These are phyloP conservation scores for Napeogenes inachia DNA, from an alignment of 2,888 invertebrate species.

Conservation along the genomic window DNA sequence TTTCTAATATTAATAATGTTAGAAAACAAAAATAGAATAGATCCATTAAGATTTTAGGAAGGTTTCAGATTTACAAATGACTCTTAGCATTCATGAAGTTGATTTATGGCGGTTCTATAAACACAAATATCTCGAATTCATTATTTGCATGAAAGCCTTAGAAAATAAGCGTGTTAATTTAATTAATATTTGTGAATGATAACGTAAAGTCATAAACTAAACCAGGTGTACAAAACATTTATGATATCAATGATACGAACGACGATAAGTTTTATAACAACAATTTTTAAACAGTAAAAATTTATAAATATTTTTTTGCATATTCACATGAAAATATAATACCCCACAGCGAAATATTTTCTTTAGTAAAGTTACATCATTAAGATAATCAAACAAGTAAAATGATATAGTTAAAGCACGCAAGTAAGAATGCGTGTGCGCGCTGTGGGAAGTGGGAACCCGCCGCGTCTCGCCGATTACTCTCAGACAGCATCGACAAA, in stretches of 20 bases:
- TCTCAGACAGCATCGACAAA: constrained; percentile 41
- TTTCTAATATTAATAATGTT: constrained; percentile 19
- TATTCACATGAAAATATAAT: too few species aligned
- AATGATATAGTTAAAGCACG: too few species aligned
- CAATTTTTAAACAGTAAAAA: too few species aligned
- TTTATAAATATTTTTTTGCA: too few species aligned
- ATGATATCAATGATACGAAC: constrained; percentile 39
- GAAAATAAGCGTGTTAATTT: constrained; percentile 27
- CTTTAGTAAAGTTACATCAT: too few species aligned
- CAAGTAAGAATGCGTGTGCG: constrained; percentile 42
- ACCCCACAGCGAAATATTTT: too few species aligned
- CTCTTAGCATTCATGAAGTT: constrained; percentile 9
- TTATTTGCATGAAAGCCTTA: constrained; percentile 35
- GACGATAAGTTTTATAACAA: constrained; percentile 30
- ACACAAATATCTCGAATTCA: constrained; percentile 35
- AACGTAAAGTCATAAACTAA: constrained; percentile 37
- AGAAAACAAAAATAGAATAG: constrained; percentile 9
- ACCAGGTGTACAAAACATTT: constrained; percentile 47
- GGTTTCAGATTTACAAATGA: neutral
- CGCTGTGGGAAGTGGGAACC: constrained; percentile 41
- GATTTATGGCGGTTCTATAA: constrained; percentile 20
- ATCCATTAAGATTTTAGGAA: constrained; percentile 10
- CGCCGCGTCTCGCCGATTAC: constrained; percentile 52
- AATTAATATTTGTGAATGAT: constrained; percentile 21
- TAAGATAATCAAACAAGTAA: too few species aligned